Conservation (phyloP, 2,888 invertebrate species). For the Epirrhoe alternata region DNA sequence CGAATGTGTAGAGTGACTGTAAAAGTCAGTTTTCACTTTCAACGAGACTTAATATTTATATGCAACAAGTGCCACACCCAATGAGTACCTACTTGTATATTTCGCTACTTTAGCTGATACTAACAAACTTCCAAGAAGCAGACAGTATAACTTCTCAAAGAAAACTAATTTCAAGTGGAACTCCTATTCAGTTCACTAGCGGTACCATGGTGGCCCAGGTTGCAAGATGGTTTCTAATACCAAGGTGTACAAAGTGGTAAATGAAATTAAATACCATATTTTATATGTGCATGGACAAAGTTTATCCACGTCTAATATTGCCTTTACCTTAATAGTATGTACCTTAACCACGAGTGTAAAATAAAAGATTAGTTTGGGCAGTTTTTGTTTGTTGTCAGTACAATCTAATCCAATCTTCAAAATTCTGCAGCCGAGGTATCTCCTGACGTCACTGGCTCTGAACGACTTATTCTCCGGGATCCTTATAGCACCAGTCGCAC, state of each 20-base stretch:
- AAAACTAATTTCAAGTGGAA: conserved; percentile 26
- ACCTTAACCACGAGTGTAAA: too few relatives aligned
- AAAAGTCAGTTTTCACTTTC: neutral
- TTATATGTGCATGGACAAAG: neutral
- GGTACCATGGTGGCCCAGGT: conserved; percentile 2
- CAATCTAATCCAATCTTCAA: neutral
- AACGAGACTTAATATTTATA: neutral
- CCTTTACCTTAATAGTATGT: too few relatives aligned
- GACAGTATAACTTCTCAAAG: conserved; percentile 19
- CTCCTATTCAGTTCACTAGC: conserved; percentile 14
- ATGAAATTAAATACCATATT: neutral
- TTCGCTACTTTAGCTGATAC: neutral
- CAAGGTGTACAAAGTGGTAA: neutral
- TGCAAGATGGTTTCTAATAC: conserved; percentile 1
- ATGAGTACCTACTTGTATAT: neutral
- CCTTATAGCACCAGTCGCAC: conserved; percentile 93
- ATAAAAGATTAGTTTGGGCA: too few relatives aligned
- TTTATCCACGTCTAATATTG: too few relatives aligned
- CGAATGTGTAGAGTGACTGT: neutral
- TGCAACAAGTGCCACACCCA: conserved; percentile 1
- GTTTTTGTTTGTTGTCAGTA: too few relatives aligned
- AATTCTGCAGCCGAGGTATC: conserved; percentile 90
- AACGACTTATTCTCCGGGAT: conserved; percentile 95
- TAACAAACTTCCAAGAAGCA: conserved; percentile 12
- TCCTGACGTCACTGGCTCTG: conserved; percentile 93